Evolutionary conservation across 1,140 invertebrate species (phyloP), one percentile per base, ranked within the genome.

Genomic region (Drosophila lini): DNA sequence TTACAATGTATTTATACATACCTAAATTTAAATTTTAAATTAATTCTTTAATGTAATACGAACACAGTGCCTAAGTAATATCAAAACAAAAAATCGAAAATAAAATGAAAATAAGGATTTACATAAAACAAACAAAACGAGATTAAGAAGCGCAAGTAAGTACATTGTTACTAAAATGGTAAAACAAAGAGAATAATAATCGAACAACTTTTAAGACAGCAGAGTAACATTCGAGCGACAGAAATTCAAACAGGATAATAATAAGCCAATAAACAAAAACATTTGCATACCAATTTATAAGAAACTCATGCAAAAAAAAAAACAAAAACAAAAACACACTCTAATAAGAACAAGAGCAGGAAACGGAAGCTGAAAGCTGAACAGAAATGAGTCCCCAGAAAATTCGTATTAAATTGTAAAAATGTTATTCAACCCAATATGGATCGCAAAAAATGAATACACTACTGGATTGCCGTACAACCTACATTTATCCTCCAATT

Each of bases 31-130:
- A 84, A 89, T 89, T 89, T 89, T 89, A 78, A 89, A 89, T 89
- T 90, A 90, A 91, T 85, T 91, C 81, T 91, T 92, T 91, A 91
- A 91, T 92, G 82, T 91, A 92, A 91, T 91, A 91, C 89, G 91
- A 92, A 92, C 91, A 92, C 91, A 92, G 91, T 92, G 91, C 91
- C 91, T 92, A 92, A 91, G 90, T 92, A 92, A 92, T 89, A 89
- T 92, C 91, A 92, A 92, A 86, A 84, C 71, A 76, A 78, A 80
- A 81, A 81, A 63, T 59, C 65, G 47, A 62, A 61, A 77, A 76
- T 48, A 78, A 70, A 81, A 81, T 57, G 57, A 62, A 79, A 71
- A 73, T 78, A 79, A 73, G 75, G 55, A 79, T 52, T 77, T 38
- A 53, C 32, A 53, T 53, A 75, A 68, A 78, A 62, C 67, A 80